Evolutionary conservation across 1,140 invertebrate genomes (phyloP), one percentile per base, ranked within the genome.

Genomic region (Onthophagus taurus): DNA sequence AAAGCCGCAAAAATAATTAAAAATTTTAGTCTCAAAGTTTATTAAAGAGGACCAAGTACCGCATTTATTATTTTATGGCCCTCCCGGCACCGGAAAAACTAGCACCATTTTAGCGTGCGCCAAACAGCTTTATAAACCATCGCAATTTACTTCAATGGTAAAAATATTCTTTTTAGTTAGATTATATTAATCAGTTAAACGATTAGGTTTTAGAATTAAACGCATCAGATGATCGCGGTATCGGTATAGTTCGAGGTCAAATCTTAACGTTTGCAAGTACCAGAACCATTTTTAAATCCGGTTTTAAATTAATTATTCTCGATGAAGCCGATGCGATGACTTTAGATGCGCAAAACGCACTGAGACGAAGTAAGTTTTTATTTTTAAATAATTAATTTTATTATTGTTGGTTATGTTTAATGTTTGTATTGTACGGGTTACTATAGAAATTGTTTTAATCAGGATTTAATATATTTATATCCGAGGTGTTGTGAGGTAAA

Each of bases 311-410:
- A 9, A 90, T 99, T 31, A 98, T 99, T 53, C 67, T 99, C 8
- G 97, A 99, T 78, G 97, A 99, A 77, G 96, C 96, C 7, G 97
- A 99, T 78, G 92, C 96, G 2, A 99, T 99, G 97, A 99, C 97
- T 2, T 89, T 92, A 63, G 95, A 99, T 81, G 97, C 97, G 3
- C 97, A 99, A 67, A 98, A 97, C 80, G 95, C 96, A 20, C 70
- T 99, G 2, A 75, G 95, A 54, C 81, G 96, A 80, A 92, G 89
- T 92, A 74, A 76, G 72, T 65, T 24, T 45, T 31, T 30, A 14
- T 16, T 41, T 20, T 16, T 33, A 13, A 33, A 33, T 33, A 11
- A 14, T 16, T 33, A 21, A 37, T 16, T 12, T 19, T 37, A 20
- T 19, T 16, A 19, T 18, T n/a, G 1, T 3, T 3, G 35, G 13